phyloP scores from a whole-genome alignment of 2,113 vertebrate species.

The Chloebia gouldiae region DNA sequence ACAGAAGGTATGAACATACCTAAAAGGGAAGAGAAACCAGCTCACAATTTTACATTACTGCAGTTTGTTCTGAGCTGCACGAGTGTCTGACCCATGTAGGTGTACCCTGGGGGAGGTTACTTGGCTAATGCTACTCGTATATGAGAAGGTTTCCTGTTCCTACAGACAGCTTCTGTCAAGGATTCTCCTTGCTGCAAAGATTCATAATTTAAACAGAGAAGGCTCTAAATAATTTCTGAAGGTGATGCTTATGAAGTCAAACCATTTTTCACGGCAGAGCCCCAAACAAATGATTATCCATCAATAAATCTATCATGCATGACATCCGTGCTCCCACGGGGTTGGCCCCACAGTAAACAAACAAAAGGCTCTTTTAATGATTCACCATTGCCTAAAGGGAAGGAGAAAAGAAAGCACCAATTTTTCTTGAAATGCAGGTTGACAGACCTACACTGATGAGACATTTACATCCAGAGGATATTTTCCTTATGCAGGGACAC shows the following conservation, averaged over 20 bases:
- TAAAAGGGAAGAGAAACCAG: background rate
- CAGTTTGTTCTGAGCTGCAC: background rate
- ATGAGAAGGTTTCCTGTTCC: background rate
- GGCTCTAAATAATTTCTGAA: conserved; percentile 47
- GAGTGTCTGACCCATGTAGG: background rate
- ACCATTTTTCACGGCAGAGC: background rate
- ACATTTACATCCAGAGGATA: background rate
- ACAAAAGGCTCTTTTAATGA: background rate
- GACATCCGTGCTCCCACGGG: background rate
- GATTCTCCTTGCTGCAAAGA: background rate
- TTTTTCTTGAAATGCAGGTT: background rate
- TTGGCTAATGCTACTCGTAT: background rate
- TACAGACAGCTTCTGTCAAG: background rate
- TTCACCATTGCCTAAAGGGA: background rate
- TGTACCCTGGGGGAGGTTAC: background rate
- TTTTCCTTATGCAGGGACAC: background rate
- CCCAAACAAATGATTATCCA: background rate
- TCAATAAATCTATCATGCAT: background rate
- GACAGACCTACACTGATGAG: background rate
- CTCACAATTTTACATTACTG: background rate
- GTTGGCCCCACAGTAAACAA: background rate
- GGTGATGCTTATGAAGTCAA: background rate
- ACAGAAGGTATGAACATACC: background rate
- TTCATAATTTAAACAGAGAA: conserved; percentile 36
- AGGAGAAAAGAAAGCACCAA: background rate